Percentiles rank a stretch among this genome's conserved stretches.
phyloP scores from a whole-genome alignment of 2,888 invertebrate species.

The Chouioia cunea region DNA sequence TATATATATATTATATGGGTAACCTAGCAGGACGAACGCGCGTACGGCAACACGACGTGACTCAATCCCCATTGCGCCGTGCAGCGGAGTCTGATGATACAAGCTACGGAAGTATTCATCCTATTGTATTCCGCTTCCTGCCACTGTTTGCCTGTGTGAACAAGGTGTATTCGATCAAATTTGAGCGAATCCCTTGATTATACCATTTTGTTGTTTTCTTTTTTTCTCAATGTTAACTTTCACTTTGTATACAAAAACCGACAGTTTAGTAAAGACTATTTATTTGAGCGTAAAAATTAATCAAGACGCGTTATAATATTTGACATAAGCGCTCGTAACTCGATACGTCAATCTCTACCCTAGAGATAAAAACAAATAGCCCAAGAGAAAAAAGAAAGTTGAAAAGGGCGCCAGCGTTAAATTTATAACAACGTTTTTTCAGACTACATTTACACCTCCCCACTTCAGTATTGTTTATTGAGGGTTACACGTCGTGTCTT shows the following conservation, averaged over 20 bases:
- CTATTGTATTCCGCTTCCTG: too few species aligned
- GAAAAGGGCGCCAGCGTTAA: not conserved
- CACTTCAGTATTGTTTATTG: not conserved
- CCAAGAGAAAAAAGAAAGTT: not conserved
- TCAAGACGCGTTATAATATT: too few species aligned
- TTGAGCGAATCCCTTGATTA: too few species aligned
- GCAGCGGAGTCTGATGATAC: conserved; percentile 1
- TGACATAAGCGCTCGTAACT: not conserved
- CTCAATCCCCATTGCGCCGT: conserved; percentile 21
- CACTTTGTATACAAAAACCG: too few species aligned
- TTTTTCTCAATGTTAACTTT: too few species aligned
- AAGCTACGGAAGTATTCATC: too few species aligned
- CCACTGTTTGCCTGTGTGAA: too few species aligned
- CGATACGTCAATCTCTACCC: not conserved
- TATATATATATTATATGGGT: too few species aligned
- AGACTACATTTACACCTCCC: not conserved
- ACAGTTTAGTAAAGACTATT: too few species aligned
- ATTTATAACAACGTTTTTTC: conserved; percentile 13
- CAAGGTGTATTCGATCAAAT: too few species aligned
- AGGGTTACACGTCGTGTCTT: not conserved
- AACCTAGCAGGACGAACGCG: not conserved
- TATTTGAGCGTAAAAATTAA: too few species aligned
- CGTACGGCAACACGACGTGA: conserved; percentile 14
- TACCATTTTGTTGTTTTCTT: too few species aligned
- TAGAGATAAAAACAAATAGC: conserved; percentile 9